These are phyloP conservation scores for Heliconius melpomene DNA, from an alignment of 1,140 invertebrate species.

Conservation along the genomic window DNA sequence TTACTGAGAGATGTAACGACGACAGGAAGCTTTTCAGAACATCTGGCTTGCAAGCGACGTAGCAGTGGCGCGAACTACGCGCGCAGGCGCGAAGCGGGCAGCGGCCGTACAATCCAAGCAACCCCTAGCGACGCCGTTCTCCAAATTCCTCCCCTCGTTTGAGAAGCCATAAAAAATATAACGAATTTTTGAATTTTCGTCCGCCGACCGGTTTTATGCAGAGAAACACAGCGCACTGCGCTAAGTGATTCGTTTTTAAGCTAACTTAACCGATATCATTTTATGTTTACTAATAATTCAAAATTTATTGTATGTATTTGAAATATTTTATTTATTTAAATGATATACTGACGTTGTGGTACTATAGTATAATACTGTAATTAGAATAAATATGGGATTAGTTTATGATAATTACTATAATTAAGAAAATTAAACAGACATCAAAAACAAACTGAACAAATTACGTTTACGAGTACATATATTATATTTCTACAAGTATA, in stretches of 20 bases:
- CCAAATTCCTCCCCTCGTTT: constrained; percentile 75
- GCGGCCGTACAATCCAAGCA: constrained; percentile 68
- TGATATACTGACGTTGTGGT: background rate
- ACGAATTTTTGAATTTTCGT: constrained; percentile 79
- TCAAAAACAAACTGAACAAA: too few relatives aligned
- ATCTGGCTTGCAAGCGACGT: constrained; percentile 80
- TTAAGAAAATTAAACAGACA: background rate
- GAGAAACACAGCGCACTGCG: constrained; percentile 47
- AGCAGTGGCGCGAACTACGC: constrained; percentile 81
- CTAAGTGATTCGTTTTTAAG: constrained; percentile 29
- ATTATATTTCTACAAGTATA: too few relatives aligned
- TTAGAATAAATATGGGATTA: background rate
- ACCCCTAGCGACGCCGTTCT: constrained; percentile 77
- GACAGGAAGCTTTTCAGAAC: constrained; percentile 81
- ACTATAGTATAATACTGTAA: background rate
- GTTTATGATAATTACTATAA: background rate
- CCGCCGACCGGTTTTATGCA: constrained; percentile 68
- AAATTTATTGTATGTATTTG: constrained; percentile 22
- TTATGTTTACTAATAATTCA: constrained; percentile 22
- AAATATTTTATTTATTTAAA: background rate
- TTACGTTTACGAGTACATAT: too few relatives aligned
- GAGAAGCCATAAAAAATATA: constrained; percentile 79
- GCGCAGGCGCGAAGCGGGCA: constrained; percentile 79
- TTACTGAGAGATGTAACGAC: constrained; percentile 72
- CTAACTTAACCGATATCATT: constrained; percentile 21